Conservation (phyloP, 2,797 vertebrate species). For the Gobio occitaniae region DNA sequence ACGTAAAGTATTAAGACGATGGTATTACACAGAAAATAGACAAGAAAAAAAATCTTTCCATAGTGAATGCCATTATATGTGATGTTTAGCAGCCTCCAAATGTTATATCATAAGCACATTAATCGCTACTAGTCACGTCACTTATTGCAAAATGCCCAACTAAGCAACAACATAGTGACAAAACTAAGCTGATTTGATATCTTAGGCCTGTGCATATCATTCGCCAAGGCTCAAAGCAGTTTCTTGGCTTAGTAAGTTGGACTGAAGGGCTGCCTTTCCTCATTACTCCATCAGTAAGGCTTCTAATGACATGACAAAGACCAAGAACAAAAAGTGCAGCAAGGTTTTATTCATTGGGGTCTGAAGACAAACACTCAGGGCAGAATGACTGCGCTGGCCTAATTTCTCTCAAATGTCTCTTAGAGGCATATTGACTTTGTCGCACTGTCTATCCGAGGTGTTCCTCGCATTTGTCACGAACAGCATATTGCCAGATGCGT, state of each 20-base stretch:
- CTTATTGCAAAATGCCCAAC: neutral
- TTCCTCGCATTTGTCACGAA: constrained; percentile 70
- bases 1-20: constrained; percentile 41
- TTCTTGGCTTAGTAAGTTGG: constrained; percentile 67
- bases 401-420: constrained; percentile 61
- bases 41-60: neutral
- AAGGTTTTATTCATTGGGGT: constrained; percentile 63
- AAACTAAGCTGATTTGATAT: constrained; percentile 51
- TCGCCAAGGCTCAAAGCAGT: constrained; percentile 65
- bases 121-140: neutral
- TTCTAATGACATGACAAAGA: constrained; percentile 68
- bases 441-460: constrained; percentile 68
- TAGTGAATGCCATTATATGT: constrained; percentile 13
- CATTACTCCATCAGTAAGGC: constrained; percentile 60
- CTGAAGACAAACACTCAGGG: constrained; percentile 59
- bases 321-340: constrained; percentile 62
- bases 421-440: constrained; percentile 70
- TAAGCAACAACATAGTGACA: constrained; percentile 55
- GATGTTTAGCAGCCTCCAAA: constrained; percentile 10
- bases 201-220: constrained; percentile 60
- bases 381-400: constrained; percentile 30
- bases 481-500: constrained; percentile 30
- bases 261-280: constrained; percentile 64
- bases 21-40: constrained; percentile 20
- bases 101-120: neutral